These are phyloP conservation scores for Oryzias javanicus DNA, from an alignment of 2,113 vertebrate species.

Conservation along the genomic window DNA sequence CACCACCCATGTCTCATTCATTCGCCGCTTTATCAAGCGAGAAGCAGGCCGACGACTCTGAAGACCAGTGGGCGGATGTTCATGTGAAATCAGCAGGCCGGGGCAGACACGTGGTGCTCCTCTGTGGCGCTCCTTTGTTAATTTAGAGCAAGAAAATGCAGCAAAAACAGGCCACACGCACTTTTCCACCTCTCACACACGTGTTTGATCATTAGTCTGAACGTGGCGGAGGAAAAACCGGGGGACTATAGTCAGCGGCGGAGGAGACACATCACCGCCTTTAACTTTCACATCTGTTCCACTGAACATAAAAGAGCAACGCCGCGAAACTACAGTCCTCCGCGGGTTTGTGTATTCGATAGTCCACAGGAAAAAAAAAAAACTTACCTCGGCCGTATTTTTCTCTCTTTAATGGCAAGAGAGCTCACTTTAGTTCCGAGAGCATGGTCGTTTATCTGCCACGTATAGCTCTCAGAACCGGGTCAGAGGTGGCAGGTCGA, in stretches of 20 bases:
- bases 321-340: neutral
- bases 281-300: slow-evolving; percentile 12
- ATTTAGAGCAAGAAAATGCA: slow-evolving; percentile 48
- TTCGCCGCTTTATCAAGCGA: slow-evolving; percentile 6
- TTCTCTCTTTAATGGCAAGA: slow-evolving; percentile 43
- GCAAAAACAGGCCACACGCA: slow-evolving; percentile 30
- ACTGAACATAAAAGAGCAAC: slow-evolving; percentile 10
- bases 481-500: slow-evolving; percentile 11
- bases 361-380: neutral
- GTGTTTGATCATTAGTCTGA: slow-evolving; percentile 1
- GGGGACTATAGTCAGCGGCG: slow-evolving; percentile 7
- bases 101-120: slow-evolving; percentile 71
- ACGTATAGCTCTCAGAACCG: slow-evolving; percentile 47
- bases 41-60: slow-evolving; percentile 3
- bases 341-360: neutral
- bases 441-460: slow-evolving; percentile 57
- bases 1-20: slow-evolving; percentile 8
- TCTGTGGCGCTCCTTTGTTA: slow-evolving; percentile 65
- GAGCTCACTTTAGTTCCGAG: slow-evolving; percentile 29
- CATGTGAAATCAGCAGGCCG: slow-evolving; percentile 25
- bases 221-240: slow-evolving; percentile 44
- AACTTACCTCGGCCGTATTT: slow-evolving; percentile 60
- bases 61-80: slow-evolving; percentile 46
- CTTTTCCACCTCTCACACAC: neutral
- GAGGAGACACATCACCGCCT: slow-evolving; percentile 28